Evolutionary conservation across 1,140 invertebrate species (phyloP).

Genomic region (Orchestia grillus): DNA sequence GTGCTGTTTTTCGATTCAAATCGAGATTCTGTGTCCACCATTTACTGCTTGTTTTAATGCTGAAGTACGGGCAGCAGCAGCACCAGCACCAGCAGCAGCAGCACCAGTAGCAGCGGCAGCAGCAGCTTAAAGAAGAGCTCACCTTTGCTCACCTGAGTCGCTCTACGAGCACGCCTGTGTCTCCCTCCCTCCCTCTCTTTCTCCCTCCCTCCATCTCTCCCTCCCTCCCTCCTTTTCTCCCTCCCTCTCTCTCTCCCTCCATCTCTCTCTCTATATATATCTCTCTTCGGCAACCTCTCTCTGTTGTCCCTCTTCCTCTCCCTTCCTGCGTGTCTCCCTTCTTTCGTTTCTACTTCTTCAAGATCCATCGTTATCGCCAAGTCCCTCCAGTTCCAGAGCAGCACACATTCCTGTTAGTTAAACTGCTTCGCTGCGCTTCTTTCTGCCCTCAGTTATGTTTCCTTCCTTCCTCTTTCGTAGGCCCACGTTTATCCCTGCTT

Average conservation of each 20-base stretch:
- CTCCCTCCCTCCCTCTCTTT: conserved; percentile 75
- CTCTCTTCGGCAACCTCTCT: background rate
- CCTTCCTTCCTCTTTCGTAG: too few relatives aligned
- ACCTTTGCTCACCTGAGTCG: background rate
- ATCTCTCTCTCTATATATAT: background rate
- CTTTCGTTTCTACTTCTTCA: too few relatives aligned
- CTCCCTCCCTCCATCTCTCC: background rate
- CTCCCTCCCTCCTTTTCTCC: background rate
- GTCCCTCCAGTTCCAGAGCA: too few relatives aligned
- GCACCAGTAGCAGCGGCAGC: background rate
- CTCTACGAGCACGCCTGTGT: conserved; percentile 12
- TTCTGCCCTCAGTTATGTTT: too few relatives aligned
- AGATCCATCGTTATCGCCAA: too few relatives aligned
- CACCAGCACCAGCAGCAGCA: conserved; percentile 13
- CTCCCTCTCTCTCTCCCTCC: background rate
- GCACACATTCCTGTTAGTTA: too few relatives aligned
- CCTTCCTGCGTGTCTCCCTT: background rate
- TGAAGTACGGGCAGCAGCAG: background rate
- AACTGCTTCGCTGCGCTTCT: too few relatives aligned
- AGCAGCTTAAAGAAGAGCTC: conserved; percentile 41
- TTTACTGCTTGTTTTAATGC: too few relatives aligned
- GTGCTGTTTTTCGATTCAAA: too few relatives aligned
- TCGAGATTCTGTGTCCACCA: too few relatives aligned
- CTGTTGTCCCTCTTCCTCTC: background rate
- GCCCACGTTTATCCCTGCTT: too few relatives aligned